Evolutionary conservation across 2,888 invertebrate genomes (phyloP).

Genomic region (Sarcophaga caerulescens): DNA sequence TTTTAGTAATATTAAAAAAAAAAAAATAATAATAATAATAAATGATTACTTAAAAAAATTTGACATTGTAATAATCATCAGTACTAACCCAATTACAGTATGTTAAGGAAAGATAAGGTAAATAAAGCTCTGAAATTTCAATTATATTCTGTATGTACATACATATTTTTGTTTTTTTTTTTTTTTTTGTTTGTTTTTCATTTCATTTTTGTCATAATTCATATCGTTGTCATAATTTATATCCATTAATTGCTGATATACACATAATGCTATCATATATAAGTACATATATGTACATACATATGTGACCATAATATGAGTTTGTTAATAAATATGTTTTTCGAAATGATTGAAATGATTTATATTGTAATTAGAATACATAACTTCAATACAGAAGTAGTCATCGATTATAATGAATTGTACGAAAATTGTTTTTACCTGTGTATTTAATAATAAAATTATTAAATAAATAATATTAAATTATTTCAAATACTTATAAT

Average conservation of each 20-base stretch:
- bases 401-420: conserved; percentile 32
- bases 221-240: no score
- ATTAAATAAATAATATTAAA: background rate
- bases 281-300: no score
- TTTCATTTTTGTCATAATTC: background rate
- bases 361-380: background rate
- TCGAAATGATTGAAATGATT: background rate
- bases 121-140: conserved; percentile 10
- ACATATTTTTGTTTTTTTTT: conserved; percentile 32
- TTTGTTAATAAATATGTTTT: background rate
- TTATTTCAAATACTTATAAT: no score
- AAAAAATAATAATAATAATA: background rate
- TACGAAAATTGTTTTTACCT: conserved; percentile 3
- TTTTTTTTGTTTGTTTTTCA: conserved; percentile 6
- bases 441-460: background rate
- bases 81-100: no score
- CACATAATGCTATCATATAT: no score
- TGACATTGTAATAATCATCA: background rate
- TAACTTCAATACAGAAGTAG: conserved; percentile 15
- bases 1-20: conserved; percentile 59
- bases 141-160: conserved; percentile 31
- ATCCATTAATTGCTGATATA: no score
- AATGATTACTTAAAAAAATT: background rate
- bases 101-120: background rate
- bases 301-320: no score